phyloP scores from a whole-genome alignment of 2,797 vertebrate genomes.

The Triplophysa yarkandensis region DNA sequence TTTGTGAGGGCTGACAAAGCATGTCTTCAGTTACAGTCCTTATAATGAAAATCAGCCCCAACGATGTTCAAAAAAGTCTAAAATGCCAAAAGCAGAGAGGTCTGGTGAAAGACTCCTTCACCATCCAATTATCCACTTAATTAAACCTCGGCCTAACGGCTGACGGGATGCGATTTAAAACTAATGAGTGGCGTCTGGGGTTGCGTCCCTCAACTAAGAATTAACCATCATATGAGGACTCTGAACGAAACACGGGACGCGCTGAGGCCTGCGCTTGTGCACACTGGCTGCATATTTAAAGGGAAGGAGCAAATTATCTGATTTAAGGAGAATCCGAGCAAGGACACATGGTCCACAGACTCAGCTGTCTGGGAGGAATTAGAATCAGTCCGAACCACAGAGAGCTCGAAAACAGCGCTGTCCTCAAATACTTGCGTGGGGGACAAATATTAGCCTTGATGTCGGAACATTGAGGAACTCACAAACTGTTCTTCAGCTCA shows the following conservation, averaged over 20 bases:
- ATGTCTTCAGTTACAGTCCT: slow-evolving; percentile 13
- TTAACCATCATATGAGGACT: slow-evolving; percentile 16
- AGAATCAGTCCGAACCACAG: slow-evolving; percentile 36
- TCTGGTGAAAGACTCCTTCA: slow-evolving; percentile 39
- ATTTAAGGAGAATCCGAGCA: slow-evolving; percentile 46
- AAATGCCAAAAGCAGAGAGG: slow-evolving; percentile 22
- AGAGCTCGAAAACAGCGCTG: slow-evolving; percentile 39
- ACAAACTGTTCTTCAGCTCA: slow-evolving; percentile 32
- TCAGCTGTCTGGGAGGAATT: slow-evolving; percentile 47
- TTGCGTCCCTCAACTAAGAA: slow-evolving; percentile 27
- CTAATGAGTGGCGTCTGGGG: slow-evolving; percentile 24
- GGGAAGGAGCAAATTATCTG: slow-evolving; percentile 39
- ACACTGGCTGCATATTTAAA: slow-evolving; percentile 40
- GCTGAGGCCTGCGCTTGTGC: slow-evolving; percentile 39
- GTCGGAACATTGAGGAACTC: slow-evolving; percentile 31
- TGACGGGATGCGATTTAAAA: slow-evolving; percentile 47
- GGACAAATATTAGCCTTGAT: slow-evolving; percentile 45
- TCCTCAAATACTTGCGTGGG: slow-evolving; percentile 37
- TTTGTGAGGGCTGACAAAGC: slow-evolving; percentile 27
- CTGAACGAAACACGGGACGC: slow-evolving; percentile 12
- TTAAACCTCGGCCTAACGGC: slow-evolving; percentile 34
- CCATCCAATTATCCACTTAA: slow-evolving; percentile 57
- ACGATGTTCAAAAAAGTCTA: slow-evolving; percentile 6
- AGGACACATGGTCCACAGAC: slow-evolving; percentile 51
- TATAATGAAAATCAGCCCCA: slow-evolving; percentile 41